Evolutionary conservation across 2,888 invertebrate genomes (phyloP).

Genomic region (Andrena camellia): DNA sequence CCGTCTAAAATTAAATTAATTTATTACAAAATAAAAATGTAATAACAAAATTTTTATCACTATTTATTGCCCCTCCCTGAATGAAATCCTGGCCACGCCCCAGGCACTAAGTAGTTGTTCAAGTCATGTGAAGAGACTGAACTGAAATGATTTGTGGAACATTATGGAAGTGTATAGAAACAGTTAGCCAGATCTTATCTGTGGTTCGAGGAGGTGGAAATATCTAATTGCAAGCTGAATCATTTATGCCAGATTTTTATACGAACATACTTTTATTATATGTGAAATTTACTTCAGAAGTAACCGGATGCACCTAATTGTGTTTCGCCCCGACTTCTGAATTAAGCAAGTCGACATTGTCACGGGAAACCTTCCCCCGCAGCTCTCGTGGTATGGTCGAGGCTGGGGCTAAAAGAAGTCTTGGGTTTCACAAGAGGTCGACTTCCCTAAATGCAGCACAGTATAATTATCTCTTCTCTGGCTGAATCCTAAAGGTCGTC

Average conservation of each 20-base stretch:
- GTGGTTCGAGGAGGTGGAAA: neutral
- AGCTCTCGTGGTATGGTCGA: neutral
- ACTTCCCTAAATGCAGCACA: slow-evolving; percentile 59
- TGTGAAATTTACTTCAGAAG: no score
- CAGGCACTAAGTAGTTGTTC: no score
- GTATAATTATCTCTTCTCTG: slow-evolving; percentile 61
- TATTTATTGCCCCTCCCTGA: no score
- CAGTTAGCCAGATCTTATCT: neutral
- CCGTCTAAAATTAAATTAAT: no score
- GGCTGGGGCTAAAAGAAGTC: slow-evolving; percentile 30
- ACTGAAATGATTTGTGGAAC: neutral
- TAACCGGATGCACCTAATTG: no score
- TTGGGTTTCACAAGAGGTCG: slow-evolving; percentile 50
- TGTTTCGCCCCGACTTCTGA: neutral
- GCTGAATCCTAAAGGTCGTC: slow-evolving; percentile 66
- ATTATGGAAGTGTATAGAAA: neutral
- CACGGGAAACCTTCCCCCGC: neutral
- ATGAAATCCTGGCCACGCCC: no score
- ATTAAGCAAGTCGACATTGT: neutral
- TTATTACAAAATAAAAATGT: no score
- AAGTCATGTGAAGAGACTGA: neutral
- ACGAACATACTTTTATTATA: no score
- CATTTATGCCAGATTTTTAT: neutral
- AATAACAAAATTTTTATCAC: no score
- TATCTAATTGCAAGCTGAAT: neutral